Conservation (phyloP, 2,113 vertebrate species). For the Eurypyga helias region DNA sequence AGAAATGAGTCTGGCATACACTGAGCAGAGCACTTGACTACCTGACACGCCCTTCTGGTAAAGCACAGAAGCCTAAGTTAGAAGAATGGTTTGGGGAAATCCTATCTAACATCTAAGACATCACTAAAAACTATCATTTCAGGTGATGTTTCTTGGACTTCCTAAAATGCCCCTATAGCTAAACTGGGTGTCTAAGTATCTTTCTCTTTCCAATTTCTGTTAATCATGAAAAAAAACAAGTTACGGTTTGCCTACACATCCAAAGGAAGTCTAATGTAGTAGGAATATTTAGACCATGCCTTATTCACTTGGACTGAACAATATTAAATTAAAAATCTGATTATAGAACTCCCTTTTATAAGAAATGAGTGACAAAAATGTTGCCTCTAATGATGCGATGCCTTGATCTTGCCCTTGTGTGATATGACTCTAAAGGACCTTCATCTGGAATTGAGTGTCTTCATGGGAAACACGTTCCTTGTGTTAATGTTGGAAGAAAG, state of each 20-base stretch:
- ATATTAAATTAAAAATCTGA: neutral
- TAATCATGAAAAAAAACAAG: neutral
- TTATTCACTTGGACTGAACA: neutral
- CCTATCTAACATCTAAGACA: fast-evolving
- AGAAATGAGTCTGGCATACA: neutral
- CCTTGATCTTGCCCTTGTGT: neutral
- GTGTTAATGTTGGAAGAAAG: neutral
- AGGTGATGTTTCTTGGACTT: neutral
- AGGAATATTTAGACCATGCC: neutral
- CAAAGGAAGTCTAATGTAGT: neutral
- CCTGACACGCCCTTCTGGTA: neutral
- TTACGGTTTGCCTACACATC: neutral
- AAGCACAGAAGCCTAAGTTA: neutral
- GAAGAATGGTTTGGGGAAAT: neutral
- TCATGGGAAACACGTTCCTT: fast-evolving
- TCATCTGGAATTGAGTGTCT: neutral
- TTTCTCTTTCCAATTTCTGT: neutral
- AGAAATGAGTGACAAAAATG: neutral
- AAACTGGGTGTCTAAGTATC: neutral
- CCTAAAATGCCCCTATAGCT: neutral
- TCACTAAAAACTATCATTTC: neutral
- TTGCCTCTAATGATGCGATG: neutral
- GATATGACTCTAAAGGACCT: neutral
- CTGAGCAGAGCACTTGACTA: fast-evolving
- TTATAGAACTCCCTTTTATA: neutral